Evolutionary conservation across 2,113 vertebrate species (phyloP), one percentile per base, ranked within the genome.

Genomic region (Antigone vipio): DNA sequence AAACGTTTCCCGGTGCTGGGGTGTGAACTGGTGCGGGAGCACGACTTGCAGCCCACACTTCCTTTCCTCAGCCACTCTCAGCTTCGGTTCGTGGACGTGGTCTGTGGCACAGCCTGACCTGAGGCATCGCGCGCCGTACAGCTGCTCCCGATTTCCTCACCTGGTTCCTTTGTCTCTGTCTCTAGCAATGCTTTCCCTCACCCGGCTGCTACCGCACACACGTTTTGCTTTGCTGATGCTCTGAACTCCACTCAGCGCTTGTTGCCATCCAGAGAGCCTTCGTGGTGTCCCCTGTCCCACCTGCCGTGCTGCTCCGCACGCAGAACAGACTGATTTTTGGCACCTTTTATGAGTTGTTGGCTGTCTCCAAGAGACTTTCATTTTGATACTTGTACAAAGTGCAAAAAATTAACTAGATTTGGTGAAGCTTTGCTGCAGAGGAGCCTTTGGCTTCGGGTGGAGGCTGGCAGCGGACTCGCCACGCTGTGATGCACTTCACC

Each of bases 191-290:
- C 9, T 60, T 34, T 53, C 45, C 45, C 38, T 58, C 56, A 4
- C 56, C 22, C 1, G 0, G 18, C 20, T 15, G 0, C 34, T 15
- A 18, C 49, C 5, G 0, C 11, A 1, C 1, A 0, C 26, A 15
- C 0, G 2, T 47, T 67, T 35, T 30, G 26, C 44, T 15, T 53
- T 5, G 2, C 16, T 29, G 75, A 4, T 38, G 73, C 26, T 12
- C 80, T 5, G 44, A 52, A 2, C 19, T 18, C n/a, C 23, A 3
- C 35, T 19, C 23, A 6, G 52, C 3, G 0, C 47, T 30, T 45
- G 21, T 26, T 1, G 5, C 69, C 15, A 6, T 3, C 6, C 50
- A 13, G 2, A 5, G 40, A 44, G 11, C 42, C 42, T 44, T 44
- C 42, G 14, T 44, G 42, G 42, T 44, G 42, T 44, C 47, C n/a